A percentile compares a stretch with the other conserved stretches of the same genome.
Evolutionary conservation across 2,113 vertebrate species (phyloP).

Genomic region (Xiphorhynchus elegans): DNA sequence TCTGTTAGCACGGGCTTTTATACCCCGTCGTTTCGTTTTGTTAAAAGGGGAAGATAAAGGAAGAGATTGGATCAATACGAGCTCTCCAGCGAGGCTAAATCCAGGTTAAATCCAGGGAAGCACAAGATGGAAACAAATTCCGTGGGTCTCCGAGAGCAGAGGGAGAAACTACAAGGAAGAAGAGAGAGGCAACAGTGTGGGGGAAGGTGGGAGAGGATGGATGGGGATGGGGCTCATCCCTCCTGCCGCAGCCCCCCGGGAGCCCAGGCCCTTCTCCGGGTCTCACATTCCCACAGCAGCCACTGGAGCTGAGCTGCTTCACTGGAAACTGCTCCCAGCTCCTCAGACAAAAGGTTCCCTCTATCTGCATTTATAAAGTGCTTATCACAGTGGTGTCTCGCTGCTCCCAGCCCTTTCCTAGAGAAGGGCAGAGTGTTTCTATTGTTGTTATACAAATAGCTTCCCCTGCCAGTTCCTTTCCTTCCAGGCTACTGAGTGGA

Average conservation of each 20-base stretch:
- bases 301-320: not conserved
- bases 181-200: not conserved
- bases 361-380: not conserved
- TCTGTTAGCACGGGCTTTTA: not conserved
- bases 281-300: not conserved
- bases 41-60: not conserved
- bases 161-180: fast-evolving
- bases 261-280: not conserved
- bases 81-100: not conserved
- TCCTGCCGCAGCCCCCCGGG: fast-evolving
- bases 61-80: not conserved
- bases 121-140: not conserved
- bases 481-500: constrained; percentile 57
- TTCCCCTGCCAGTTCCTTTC: constrained; percentile 65
- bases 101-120: not conserved
- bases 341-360: constrained; percentile 20
- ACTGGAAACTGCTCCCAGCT: not conserved
- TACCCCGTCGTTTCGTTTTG: not conserved
- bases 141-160: not conserved
- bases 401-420: constrained; percentile 42
- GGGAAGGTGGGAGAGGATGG: not conserved
- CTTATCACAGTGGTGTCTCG: constrained; percentile 13
- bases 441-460: constrained; percentile 63
- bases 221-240: not conserved
- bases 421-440: constrained; percentile 41